phyloP scores from a whole-genome alignment of 2,113 vertebrate species.

The Platysteira castanea region DNA sequence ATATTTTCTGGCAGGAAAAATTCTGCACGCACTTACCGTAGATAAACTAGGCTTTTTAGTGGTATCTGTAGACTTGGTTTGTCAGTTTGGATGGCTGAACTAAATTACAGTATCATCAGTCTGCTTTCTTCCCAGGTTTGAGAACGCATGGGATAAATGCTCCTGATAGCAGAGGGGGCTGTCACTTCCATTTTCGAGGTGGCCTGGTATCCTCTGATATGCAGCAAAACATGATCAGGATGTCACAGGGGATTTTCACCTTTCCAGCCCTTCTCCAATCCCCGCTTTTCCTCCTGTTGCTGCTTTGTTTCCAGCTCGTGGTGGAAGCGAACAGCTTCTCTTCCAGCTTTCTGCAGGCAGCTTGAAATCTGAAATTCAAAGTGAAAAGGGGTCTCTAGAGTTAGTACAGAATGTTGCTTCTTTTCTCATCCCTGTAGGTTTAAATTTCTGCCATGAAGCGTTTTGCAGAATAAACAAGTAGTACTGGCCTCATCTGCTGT shows the following conservation, averaged over 20 bases:
- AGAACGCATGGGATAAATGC: neutral
- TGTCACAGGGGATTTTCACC: slow-evolving; percentile 17
- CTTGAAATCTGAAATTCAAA: slow-evolving; percentile 16
- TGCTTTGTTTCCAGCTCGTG: neutral
- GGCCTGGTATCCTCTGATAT: neutral
- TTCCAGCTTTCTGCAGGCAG: neutral
- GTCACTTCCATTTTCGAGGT: neutral
- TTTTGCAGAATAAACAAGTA: slow-evolving; percentile 9
- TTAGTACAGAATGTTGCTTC: neutral
- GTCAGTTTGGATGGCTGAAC: neutral
- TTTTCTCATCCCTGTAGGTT: neutral
- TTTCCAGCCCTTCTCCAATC: neutral
- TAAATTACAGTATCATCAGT: neutral
- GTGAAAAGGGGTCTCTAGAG: neutral
- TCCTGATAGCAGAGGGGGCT: neutral
- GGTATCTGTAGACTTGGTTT: neutral
- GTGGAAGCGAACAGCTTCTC: neutral
- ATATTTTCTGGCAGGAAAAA: neutral
- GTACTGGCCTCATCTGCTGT: neutral
- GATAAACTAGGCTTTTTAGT: neutral
- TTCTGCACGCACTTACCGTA: neutral
- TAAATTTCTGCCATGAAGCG: neutral
- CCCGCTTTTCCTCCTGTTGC: fast-evolving
- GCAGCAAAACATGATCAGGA: neutral
- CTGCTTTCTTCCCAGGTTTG: neutral